Percentiles rank a stretch among this genome's conserved stretches.
Evolutionary conservation across 2,888 invertebrate genomes (phyloP).

Genomic region (Pseudococcus longispinus): DNA sequence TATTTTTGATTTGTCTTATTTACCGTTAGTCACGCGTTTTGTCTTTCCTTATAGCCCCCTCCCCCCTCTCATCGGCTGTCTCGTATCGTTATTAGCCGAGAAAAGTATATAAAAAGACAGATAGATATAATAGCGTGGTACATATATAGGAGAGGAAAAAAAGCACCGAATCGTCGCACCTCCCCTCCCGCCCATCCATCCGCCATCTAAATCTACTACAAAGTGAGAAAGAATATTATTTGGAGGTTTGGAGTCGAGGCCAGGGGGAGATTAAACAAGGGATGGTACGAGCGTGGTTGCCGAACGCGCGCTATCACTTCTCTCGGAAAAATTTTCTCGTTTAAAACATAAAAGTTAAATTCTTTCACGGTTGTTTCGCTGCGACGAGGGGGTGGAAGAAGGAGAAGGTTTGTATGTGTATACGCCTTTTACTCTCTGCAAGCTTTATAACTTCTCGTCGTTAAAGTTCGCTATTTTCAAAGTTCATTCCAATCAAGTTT

Average conservation of each 20-base stretch:
- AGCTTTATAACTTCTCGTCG: conserved; percentile 59
- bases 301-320: conserved; percentile 7
- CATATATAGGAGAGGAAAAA: not conserved
- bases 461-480: conserved; percentile 58
- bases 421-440: conserved; percentile 47
- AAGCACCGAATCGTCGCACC: not conserved
- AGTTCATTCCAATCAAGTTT: conserved; percentile 58
- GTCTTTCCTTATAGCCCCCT: not conserved
- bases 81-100: not conserved
- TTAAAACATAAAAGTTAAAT: conserved; percentile 40
- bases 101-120: not conserved
- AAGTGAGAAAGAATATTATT: not conserved
- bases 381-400: conserved; percentile 5
- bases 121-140: not conserved
- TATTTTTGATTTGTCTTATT: not conserved
- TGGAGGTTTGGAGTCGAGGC: not conserved
- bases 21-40: not conserved
- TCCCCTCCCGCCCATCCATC: not conserved
- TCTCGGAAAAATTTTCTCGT: conserved; percentile 35
- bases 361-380: conserved; percentile 55
- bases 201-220: not conserved
- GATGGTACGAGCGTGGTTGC: not conserved
- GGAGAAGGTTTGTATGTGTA: not conserved
- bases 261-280: not conserved
- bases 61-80: not conserved